Percentiles rank a stretch among this genome's conserved stretches.
Conservation (phyloP, 2,797 vertebrate species). For the Scolopax bukidnonensis region DNA sequence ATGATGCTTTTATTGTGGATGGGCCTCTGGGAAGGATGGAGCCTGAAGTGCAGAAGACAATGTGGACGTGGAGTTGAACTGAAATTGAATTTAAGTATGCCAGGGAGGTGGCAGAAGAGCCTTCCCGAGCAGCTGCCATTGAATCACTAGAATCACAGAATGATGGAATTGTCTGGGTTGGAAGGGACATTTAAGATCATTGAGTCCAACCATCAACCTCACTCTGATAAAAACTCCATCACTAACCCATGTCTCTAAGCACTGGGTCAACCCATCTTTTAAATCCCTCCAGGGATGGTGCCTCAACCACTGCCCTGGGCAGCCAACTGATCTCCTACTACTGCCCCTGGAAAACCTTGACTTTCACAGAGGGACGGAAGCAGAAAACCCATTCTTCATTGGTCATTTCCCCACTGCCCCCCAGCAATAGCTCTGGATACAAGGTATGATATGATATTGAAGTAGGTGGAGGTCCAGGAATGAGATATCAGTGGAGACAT, state of each 20-base stretch:
- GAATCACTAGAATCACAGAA: not conserved
- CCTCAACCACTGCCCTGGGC: too few species aligned
- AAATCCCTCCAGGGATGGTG: too few species aligned
- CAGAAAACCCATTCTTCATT: not conserved
- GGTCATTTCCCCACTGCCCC: not conserved
- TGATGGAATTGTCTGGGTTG: too few species aligned
- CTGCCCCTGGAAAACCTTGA: not conserved
- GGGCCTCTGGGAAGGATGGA: not conserved
- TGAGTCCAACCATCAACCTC: too few species aligned
- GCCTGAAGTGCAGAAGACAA: not conserved
- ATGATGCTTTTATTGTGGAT: not conserved
- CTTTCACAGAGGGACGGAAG: not conserved
- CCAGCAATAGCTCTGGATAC: not conserved
- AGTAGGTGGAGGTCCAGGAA: not conserved
- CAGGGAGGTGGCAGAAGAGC: not conserved
- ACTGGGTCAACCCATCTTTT: too few species aligned
- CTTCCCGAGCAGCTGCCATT: not conserved
- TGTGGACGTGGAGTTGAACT: not conserved
- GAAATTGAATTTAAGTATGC: not conserved
- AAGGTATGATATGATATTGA: not conserved
- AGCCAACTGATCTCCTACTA: not conserved
- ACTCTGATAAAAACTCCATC: too few species aligned
- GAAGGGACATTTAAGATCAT: too few species aligned
- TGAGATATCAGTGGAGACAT: not conserved
- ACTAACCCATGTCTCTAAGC: too few species aligned